Base-by-base conservation (phyloP, 2,797 vertebrate species). In the Pipistrellus pygmaeus region DNA sequence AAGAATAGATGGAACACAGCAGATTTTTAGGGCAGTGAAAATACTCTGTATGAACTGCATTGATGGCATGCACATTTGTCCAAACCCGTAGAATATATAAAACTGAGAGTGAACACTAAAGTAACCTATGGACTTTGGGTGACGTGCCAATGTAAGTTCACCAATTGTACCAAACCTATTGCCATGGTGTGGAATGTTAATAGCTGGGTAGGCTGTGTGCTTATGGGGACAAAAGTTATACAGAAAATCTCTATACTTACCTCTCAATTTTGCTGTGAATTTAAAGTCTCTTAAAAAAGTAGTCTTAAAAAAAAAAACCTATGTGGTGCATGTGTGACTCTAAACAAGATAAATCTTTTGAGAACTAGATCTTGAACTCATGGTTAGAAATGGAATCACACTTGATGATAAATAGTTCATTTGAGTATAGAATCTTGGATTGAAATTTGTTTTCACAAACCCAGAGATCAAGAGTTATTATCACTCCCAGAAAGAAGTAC, bases 381-480 rank as follows among this genome's bases (percentile, higher is more conserved):
- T 20, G 51, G 66, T 96, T 77, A 46, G 32, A 94, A 85, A 71
- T 44, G 23, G 7, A 82, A 73, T 66, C 21, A 41, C 44, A n/a
- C 15, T 8, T 85, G n/a, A 68, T 11, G 30, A 64, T n/a, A 64
- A 41, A 18, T n/a, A 57, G 8, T 14, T 85, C 18, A n/a, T 46
- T 77, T 41, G 60, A 23, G 13, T 71, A 62, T 8, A 15, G 10
- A 94, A 71, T 51, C 81, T 57, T 90, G 41, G 38, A 72, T 14
- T 76, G 66, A 87, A 80, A 71, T 46, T 60, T 51, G 13, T 55
- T 96, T 86, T 87, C 72, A 73, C 21, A 66, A 71, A 81, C 6
- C 13, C 13, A 64, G 46, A 82, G 11, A 51, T 66, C 32, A 85
- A 72, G 68, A 88, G 17, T 15, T 66, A 20, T 38, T 80, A 35